phyloP scores from a whole-genome alignment of 2,797 vertebrate species.

The Galago senegalensis region DNA sequence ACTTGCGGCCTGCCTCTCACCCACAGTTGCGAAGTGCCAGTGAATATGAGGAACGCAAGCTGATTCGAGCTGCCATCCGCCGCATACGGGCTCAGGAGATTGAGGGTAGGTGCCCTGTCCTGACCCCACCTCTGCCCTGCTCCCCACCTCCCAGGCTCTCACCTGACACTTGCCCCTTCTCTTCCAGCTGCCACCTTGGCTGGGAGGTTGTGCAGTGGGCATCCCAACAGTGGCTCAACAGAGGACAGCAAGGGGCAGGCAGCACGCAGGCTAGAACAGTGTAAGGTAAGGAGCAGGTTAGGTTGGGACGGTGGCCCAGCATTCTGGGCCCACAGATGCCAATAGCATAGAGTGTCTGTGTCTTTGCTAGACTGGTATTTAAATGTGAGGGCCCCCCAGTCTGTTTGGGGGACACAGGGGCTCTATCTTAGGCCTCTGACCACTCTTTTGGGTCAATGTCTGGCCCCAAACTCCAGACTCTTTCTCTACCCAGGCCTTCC shows the following conservation, averaged over 20 bases:
- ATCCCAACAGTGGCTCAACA: slow-evolving; percentile 50
- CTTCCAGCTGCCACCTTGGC: slow-evolving; percentile 87
- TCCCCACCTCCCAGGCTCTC: not conserved
- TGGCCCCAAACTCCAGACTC: not conserved
- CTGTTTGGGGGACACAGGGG: not conserved
- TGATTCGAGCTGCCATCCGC: slow-evolving; percentile 96
- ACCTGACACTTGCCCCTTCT: not conserved
- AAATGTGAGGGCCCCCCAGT: not conserved
- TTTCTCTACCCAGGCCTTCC: not conserved
- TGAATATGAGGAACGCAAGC: slow-evolving; percentile 96
- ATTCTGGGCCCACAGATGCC: not conserved
- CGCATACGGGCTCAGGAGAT: slow-evolving; percentile 94
- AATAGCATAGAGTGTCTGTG: not conserved
- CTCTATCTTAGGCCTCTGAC: slow-evolving; percentile 9
- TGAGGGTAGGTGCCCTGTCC: slow-evolving; percentile 90
- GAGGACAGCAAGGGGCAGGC: slow-evolving; percentile 23
- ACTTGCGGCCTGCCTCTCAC: not conserved
- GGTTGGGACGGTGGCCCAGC: not conserved
- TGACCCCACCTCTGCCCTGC: not conserved
- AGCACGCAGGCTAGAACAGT: slow-evolving; percentile 61
- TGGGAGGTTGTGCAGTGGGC: slow-evolving; percentile 80
- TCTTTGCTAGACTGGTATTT: slow-evolving; percentile 25
- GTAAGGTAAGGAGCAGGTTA: slow-evolving; percentile 61
- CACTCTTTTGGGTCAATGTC: not conserved
- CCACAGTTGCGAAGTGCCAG: slow-evolving; percentile 92